Evolutionary conservation across 2,113 vertebrate genomes (phyloP), one percentile per base, ranked within the genome.

Genomic region (Ochotona princeps): DNA sequence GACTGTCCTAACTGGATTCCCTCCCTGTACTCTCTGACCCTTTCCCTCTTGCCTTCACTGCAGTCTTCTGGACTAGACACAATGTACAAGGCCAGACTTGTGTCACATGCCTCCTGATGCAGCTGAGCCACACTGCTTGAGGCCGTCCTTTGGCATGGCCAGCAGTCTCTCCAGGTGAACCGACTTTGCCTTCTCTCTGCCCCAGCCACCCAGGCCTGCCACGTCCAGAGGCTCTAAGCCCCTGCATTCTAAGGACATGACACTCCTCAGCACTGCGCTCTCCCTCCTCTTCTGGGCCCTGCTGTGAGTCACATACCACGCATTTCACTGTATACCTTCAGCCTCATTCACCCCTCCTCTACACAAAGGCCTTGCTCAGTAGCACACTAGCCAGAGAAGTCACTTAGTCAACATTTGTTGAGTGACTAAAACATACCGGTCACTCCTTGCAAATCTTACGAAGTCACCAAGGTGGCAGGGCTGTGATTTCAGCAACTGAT

Each of bases 101-200:
- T 1, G 0, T 44, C 70, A 26, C 0, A 0, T 3, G 38, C 66
- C 47, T 63, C 21, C 32, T 54, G 74, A 4, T 15, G 17, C 10
- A 84, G 32, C 47, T n/a, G 66, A 54, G 18, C 72, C 8, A 47
- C 54, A 25, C 20, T 86, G n/a, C 72, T 74, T 80, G 3, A 74
- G 72, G 76, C 21, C 38, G 1, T 54, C 67, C 72, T 30, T 17
- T 6, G 18, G 47, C 7, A 7, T 15, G 30, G 35, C 15, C 15
- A 9, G 74, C 18, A 32, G 2, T 60, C 11, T 44, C n/a, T 21
- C 15, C 10, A 65, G 54, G 57, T 0, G 2, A 25, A 12, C 5
- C 23, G 70, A 8, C 15, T 54, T 67, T 63, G 30, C 54, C 13
- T 51, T 76, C 66, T 17, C 83, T 92, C n/a, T 72, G 7, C 61